Conservation (phyloP, 2,797 vertebrate species). For the Anguilla megastoma region DNA sequence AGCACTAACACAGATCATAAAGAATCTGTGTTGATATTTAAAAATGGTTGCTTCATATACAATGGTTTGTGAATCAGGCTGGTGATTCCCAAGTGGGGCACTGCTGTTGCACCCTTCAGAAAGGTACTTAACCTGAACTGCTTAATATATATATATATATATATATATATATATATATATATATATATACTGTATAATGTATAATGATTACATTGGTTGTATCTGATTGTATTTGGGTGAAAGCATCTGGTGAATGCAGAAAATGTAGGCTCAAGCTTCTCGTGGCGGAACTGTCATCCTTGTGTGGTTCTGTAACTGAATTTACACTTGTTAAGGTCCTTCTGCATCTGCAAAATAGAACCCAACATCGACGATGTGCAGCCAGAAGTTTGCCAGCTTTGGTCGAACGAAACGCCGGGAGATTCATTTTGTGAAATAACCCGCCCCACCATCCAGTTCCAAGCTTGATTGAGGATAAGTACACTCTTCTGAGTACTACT, state of each 20-base stretch:
- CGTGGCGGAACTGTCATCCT: not conserved
- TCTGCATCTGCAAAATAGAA: not conserved
- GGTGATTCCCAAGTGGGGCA: not conserved
- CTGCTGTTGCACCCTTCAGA: not conserved
- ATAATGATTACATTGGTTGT: too few species aligned
- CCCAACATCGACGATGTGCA: not conserved
- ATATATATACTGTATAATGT: not conserved
- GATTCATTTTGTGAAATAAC: not conserved
- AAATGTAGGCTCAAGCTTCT: not conserved
- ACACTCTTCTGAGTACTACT: not conserved
- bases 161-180: not conserved
- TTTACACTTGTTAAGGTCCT: not conserved
- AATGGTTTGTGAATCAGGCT: not conserved
- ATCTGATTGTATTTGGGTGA: too few species aligned
- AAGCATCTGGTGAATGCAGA: too few species aligned
- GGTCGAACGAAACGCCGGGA: not conserved
- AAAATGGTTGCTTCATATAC: not conserved
- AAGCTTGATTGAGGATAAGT: constrained; percentile 9
- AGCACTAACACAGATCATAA: not conserved
- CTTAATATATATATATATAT: not conserved
- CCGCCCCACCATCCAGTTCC: not conserved
- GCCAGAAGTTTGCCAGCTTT: not conserved
- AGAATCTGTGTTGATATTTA: not conserved
- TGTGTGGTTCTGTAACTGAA: not conserved
- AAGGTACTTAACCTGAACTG: not conserved